These are phyloP conservation scores for Linhomoeus sp. DNA, from an alignment of 2,888 invertebrate species.

Conservation along the genomic window DNA sequence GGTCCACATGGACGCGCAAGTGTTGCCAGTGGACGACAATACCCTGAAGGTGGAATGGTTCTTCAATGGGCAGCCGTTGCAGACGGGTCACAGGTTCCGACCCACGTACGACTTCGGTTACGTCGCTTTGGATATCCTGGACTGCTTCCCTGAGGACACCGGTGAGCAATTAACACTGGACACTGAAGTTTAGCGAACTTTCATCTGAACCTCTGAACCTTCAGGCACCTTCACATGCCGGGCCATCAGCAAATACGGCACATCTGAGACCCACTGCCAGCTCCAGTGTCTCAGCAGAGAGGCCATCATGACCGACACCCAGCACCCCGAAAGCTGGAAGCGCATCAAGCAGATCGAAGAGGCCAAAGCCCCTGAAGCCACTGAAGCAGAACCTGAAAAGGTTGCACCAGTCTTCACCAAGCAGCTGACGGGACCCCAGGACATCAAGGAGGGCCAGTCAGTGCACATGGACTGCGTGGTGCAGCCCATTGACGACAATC, in stretches of 20 bases:
- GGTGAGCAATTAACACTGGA: conserved; percentile 44
- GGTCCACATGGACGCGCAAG: conserved; percentile 75
- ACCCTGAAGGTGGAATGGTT: conserved; percentile 88
- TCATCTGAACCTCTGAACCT: conserved; percentile 10
- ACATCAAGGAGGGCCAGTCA: conserved; percentile 38
- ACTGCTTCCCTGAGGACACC: conserved; percentile 86
- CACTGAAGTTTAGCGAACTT: no score
- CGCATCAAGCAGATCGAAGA: conserved; percentile 38
- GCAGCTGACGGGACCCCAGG: conserved; percentile 61
- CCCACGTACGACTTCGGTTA: conserved; percentile 92
- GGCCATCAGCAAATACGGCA: conserved; percentile 71
- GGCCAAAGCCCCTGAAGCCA: neutral
- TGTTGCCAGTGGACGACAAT: conserved; percentile 86
- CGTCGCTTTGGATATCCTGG: conserved; percentile 82
- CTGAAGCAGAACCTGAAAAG: conserved; percentile 41
- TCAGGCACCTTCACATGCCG: conserved; percentile 63
- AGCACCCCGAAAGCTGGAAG: conserved; percentile 72
- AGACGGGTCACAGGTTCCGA: conserved; percentile 62
- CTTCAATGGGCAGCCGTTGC: neutral
- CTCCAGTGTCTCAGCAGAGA: conserved; percentile 14
- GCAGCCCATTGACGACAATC: conserved; percentile 78
- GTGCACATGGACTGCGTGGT: conserved; percentile 52
- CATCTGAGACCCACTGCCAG: conserved; percentile 67
- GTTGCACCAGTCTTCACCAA: conserved; percentile 69
- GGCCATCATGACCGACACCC: conserved; percentile 50